Conservation (phyloP, 2,113 vertebrate genomes). For the Oncorhynchus gorbuscha region DNA sequence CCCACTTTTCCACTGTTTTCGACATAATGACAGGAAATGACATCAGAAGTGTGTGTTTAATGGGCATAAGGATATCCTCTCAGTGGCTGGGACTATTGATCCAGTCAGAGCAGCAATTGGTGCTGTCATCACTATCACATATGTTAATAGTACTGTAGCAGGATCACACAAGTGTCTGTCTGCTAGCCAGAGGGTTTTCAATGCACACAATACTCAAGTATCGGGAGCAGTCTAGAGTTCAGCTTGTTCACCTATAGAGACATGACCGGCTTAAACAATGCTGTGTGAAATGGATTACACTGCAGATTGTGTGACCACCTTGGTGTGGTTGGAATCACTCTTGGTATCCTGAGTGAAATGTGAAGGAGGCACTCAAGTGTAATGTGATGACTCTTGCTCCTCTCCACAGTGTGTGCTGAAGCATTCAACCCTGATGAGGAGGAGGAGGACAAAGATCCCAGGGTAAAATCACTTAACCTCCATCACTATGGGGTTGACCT, state of each 20-base stretch:
- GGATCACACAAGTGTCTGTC: background rate
- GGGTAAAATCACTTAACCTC: slow-evolving; percentile 63
- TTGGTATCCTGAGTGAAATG: background rate
- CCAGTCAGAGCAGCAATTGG: background rate
- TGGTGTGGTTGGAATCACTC: background rate
- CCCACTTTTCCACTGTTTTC: background rate
- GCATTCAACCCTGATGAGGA: slow-evolving; percentile 83
- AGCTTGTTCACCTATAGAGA: too few species aligned
- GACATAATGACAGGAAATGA: background rate
- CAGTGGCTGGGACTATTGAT: background rate
- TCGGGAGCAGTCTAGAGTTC: background rate
- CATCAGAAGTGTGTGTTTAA: background rate
- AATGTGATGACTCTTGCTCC: slow-evolving; percentile 2
- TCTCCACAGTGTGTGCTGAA: slow-evolving; percentile 83
- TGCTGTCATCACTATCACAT: background rate
- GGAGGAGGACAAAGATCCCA: slow-evolving; percentile 79
- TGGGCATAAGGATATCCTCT: background rate
- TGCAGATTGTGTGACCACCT: background rate
- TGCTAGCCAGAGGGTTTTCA: background rate
- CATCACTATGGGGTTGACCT: background rate
- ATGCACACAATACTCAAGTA: background rate
- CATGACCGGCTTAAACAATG: background rate
- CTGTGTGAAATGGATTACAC: background rate
- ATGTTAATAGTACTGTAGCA: background rate
- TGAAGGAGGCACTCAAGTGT: background rate